phyloP scores from a whole-genome alignment of 1,140 invertebrate genomes.

The Temnothorax nylanderi region DNA sequence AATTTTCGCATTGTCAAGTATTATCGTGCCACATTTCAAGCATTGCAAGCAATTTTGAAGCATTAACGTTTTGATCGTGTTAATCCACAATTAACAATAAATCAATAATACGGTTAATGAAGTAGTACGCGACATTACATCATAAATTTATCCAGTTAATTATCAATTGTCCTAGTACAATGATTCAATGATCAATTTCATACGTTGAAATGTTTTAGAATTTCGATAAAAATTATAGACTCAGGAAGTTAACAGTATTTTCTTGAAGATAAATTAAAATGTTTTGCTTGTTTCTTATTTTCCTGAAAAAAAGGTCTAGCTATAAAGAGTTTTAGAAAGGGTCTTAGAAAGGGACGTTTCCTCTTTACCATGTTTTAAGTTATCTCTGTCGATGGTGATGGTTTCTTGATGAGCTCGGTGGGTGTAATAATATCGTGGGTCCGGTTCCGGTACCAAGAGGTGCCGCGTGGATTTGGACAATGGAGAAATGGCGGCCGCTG shows the following conservation, averaged over 20 bases:
- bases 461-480: slow-evolving; percentile 93
- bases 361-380: slow-evolving; percentile 83
- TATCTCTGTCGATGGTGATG: slow-evolving; percentile 87
- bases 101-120: slow-evolving; percentile 36
- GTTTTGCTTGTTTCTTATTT: background rate
- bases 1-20: background rate
- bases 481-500: slow-evolving; percentile 91
- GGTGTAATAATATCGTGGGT: slow-evolving; percentile 90
- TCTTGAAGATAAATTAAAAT: background rate
- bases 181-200: background rate
- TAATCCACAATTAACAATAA: slow-evolving; percentile 33
- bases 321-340: background rate
- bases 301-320: background rate
- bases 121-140: background rate
- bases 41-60: slow-evolving; percentile 14
- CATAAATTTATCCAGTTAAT: slow-evolving; percentile 36
- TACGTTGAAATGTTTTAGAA: background rate
- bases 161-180: background rate
- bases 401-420: slow-evolving; percentile 87
- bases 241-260: background rate
- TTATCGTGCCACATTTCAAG: slow-evolving; percentile 22
- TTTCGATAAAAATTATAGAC: background rate
- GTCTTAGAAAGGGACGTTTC: background rate
- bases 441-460: slow-evolving; percentile 90
- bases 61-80: slow-evolving; percentile 34